Percentiles rank a stretch among this genome's conserved stretches.
These are phyloP conservation scores for Aricia agestis DNA, from an alignment of 1,140 invertebrate genomes.

Conservation along the genomic window DNA sequence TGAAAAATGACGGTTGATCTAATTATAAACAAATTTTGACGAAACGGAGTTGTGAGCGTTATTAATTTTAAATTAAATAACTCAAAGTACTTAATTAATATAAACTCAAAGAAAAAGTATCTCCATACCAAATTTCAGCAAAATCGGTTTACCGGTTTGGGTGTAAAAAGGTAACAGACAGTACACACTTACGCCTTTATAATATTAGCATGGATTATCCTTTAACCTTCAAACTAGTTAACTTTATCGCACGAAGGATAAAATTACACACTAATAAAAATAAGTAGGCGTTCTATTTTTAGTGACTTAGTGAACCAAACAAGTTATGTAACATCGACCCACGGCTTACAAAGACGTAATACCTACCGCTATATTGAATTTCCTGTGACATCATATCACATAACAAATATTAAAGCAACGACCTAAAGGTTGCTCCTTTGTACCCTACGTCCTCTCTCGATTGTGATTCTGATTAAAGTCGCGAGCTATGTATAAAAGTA, in stretches of 20 bases:
- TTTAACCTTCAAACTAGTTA: not conserved
- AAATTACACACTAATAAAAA: not conserved
- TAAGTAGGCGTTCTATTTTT: not conserved
- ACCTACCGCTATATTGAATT: not conserved
- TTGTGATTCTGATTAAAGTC: not conserved
- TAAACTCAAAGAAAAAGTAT: too few relatives aligned
- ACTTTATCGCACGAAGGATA: not conserved
- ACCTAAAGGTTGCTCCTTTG: not conserved
- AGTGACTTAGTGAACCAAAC: not conserved
- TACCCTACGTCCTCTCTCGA: not conserved
- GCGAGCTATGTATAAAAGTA: too few relatives aligned
- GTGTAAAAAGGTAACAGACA: too few relatives aligned
- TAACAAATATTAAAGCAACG: constrained; percentile 4
- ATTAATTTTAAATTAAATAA: too few relatives aligned
- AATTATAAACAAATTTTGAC: too few relatives aligned
- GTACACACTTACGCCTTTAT: too few relatives aligned
- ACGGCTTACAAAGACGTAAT: not conserved
- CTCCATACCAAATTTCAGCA: too few relatives aligned
- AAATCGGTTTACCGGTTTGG: too few relatives aligned
- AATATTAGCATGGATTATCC: not conserved
- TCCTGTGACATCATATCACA: constrained; percentile 6
- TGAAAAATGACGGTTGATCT: too few relatives aligned
- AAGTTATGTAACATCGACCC: not conserved
- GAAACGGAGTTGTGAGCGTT: too few relatives aligned
- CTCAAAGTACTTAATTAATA: too few relatives aligned